phyloP scores from a whole-genome alignment of 1,140 invertebrate species.

The Papilio xuthus region DNA sequence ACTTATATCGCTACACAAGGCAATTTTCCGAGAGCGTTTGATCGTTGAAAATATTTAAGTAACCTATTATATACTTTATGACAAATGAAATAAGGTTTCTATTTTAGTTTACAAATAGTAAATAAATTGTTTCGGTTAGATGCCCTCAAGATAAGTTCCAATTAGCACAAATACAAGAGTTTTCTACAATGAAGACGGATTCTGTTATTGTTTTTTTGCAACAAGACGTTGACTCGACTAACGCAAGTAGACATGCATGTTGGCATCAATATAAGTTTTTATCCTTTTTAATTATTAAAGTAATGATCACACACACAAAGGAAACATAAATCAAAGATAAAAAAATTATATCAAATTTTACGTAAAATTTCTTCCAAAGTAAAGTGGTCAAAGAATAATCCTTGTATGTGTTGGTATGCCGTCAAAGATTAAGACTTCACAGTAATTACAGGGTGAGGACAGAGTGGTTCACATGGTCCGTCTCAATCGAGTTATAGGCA shows the following conservation, averaged over 20 bases:
- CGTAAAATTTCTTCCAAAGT: not conserved
- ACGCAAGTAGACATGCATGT: not conserved
- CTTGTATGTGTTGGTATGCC: not conserved
- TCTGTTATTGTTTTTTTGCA: conserved; percentile 29
- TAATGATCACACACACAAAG: not conserved
- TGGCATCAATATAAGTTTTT: not conserved
- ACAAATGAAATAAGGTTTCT: conserved; percentile 6
- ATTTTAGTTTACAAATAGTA: not conserved
- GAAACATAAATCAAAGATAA: no score
- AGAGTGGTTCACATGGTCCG: conserved; percentile 7
- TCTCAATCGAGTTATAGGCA: conserved; percentile 27
- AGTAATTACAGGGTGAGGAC: conserved; percentile 3
- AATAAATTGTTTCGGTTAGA: conserved; percentile 16
- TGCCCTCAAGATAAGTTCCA: conserved; percentile 30
- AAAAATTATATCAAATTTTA: not conserved
- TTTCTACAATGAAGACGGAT: conserved; percentile 41
- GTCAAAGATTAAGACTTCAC: conserved; percentile 24
- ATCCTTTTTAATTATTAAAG: no score
- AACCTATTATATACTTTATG: conserved; percentile 19
- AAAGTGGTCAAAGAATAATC: not conserved
- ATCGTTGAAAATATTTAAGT: conserved; percentile 1
- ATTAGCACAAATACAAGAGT: conserved; percentile 41
- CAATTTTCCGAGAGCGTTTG: conserved; percentile 41
- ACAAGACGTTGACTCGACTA: conserved; percentile 5
- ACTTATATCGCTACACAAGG: conserved; percentile 42